A percentile compares a stretch with the other conserved stretches of the same genome.
phyloP scores from a whole-genome alignment of 2,888 invertebrate genomes.

The Disparrhopalites patrizii region DNA sequence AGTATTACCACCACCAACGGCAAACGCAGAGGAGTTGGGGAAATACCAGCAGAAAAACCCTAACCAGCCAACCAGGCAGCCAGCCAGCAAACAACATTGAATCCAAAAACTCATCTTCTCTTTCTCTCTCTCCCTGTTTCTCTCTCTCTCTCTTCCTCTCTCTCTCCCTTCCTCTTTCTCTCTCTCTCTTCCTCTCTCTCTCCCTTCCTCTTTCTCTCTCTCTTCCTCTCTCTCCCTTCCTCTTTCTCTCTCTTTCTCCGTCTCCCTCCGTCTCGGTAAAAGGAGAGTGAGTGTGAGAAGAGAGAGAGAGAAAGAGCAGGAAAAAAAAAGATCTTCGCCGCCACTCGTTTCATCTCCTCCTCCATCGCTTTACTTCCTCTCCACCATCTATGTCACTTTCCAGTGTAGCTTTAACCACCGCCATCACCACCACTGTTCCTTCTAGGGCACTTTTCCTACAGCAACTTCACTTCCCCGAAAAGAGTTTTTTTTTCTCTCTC shows the following conservation, averaged over 20 bases:
- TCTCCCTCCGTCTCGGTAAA: no score
- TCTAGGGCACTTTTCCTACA: no score
- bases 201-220: no score
- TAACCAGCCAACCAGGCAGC: conserved; percentile 19
- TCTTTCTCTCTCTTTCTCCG: no score
- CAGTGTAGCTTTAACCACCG: no score
- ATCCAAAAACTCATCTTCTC: conserved; percentile 25
- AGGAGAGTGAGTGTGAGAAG: not conserved
- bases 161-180: no score
- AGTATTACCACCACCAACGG: no score
- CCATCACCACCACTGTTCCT: no score
- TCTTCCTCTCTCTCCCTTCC: no score
- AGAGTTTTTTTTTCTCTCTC: no score
- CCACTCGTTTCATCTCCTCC: conserved; percentile 33
- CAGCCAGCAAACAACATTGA: conserved; percentile 18
- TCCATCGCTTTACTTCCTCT: conserved; percentile 21
- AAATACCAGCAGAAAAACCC: conserved; percentile 12
- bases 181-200: no score
- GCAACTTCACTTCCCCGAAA: conserved; percentile 1
- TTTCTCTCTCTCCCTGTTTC: conserved; percentile 12
- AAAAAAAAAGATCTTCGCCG: conserved; percentile 24
- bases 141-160: conserved; percentile 3
- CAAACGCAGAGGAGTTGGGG: no score
- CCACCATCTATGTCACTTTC: conserved; percentile 25
- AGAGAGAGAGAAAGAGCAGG: conserved; percentile 10